Evolutionary conservation across 2,888 invertebrate species (phyloP).

Genomic region (Calameuta filiformis): DNA sequence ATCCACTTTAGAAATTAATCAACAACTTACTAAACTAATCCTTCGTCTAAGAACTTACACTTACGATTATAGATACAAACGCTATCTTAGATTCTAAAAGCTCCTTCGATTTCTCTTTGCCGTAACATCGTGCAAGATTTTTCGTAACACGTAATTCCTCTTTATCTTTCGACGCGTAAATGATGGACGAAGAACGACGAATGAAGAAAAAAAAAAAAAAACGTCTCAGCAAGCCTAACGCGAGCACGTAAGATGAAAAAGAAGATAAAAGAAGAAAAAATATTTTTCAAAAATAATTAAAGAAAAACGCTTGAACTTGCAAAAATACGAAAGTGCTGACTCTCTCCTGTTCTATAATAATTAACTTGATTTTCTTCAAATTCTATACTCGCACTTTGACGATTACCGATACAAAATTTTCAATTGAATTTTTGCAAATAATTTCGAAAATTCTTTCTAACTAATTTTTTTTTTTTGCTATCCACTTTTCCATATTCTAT

Average conservation of each 20-base stretch:
- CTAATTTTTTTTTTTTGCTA: constrained; percentile 4
- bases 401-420: constrained; percentile 8
- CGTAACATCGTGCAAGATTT: background rate
- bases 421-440: constrained; percentile 22
- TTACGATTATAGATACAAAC: background rate
- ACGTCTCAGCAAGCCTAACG: background rate
- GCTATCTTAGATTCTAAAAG: background rate
- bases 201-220: too few relatives aligned
- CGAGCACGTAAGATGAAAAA: too few relatives aligned
- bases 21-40: background rate
- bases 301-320: constrained; percentile 2
- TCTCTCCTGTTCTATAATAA: background rate
- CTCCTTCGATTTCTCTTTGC: background rate
- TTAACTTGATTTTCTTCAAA: background rate
- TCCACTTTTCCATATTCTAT: constrained; percentile 11
- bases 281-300: background rate
- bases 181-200: too few relatives aligned
- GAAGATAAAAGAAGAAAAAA: background rate
- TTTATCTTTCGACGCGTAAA: background rate
- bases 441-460: constrained; percentile 4
- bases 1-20: background rate
- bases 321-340: constrained; percentile 13
- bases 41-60: background rate
- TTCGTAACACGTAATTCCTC: background rate
- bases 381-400: background rate